A percentile compares a stretch with the other conserved stretches of the same genome.
phyloP scores from a whole-genome alignment of 2,797 vertebrate genomes.

The Falco novaeseelandiae region DNA sequence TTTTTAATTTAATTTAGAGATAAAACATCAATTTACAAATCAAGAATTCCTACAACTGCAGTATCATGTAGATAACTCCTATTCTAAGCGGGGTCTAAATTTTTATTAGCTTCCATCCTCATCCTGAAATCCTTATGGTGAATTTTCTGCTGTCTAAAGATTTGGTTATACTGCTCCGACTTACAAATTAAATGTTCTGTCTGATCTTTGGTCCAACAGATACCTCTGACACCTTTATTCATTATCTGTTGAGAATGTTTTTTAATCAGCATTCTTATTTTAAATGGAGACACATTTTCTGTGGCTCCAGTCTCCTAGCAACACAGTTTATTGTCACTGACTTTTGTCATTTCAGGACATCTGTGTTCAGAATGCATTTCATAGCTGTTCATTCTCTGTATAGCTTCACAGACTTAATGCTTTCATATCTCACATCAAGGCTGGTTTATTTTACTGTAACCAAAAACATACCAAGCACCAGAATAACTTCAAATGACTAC shows the following conservation, averaged over 20 bases:
- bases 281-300: not conserved
- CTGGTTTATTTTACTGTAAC: not conserved
- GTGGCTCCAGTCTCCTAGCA: conserved; percentile 26
- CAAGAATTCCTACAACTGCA: not conserved
- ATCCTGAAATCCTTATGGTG: not conserved
- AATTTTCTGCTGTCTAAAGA: not conserved
- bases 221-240: conserved; percentile 1
- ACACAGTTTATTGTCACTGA: not conserved
- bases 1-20: not conserved
- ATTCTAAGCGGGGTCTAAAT: not conserved
- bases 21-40: not conserved
- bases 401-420: not conserved
- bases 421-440: not conserved
- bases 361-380: not conserved
- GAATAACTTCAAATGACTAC: not conserved
- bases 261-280: conserved; percentile 25
- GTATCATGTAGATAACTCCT: not conserved
- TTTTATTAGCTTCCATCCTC: not conserved
- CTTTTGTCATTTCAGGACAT: not conserved
- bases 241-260: not conserved
- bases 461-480: not conserved
- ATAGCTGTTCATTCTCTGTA: not conserved
- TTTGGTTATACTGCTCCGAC: not conserved
- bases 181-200: not conserved
- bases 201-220: not conserved